A percentile compares a stretch with the other conserved stretches of the same genome.
Evolutionary conservation across 1,140 invertebrate genomes (phyloP).

Genomic region (Coenobita brevimanus): DNA sequence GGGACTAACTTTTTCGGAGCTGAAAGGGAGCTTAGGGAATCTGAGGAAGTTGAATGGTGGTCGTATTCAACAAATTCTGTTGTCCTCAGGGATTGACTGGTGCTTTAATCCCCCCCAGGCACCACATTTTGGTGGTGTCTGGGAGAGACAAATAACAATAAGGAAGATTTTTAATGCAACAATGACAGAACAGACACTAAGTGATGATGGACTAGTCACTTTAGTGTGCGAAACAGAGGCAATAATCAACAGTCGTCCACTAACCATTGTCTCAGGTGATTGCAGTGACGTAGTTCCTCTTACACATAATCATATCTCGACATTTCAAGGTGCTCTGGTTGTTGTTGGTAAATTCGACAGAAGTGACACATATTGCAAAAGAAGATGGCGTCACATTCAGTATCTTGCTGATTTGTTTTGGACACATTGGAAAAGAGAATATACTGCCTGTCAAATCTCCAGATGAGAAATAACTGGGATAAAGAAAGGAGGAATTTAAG

Average conservation of each 20-base stretch:
- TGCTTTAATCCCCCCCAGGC: slow-evolving; percentile 67
- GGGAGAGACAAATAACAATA: slow-evolving; percentile 65
- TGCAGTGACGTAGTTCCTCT: slow-evolving; percentile 38
- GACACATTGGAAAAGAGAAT: slow-evolving; percentile 37
- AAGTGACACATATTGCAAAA: slow-evolving; percentile 1
- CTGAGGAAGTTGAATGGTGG: slow-evolving; percentile 63
- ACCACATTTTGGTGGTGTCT: slow-evolving; percentile 69
- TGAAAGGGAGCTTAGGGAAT: slow-evolving; percentile 66
- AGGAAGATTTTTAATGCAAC: slow-evolving; percentile 36
- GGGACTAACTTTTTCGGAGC: slow-evolving; percentile 71
- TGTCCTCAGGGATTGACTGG: slow-evolving; percentile 55
- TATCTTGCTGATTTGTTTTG: slow-evolving; percentile 58
- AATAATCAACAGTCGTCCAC: slow-evolving; percentile 58
- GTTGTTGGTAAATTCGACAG: slow-evolving; percentile 25
- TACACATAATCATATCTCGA: slow-evolving; percentile 42
- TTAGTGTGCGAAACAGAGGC: slow-evolving; percentile 58
- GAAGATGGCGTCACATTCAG: slow-evolving; percentile 48
- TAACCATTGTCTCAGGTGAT: slow-evolving; percentile 59
- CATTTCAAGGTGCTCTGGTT: slow-evolving; percentile 3
- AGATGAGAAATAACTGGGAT: slow-evolving; percentile 43
- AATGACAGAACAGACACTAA: slow-evolving; percentile 26
- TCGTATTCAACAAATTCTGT: not conserved
- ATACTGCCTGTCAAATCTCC: slow-evolving; percentile 35
- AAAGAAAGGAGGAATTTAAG: slow-evolving; percentile 56
- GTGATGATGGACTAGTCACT: slow-evolving; percentile 56